These are phyloP conservation scores for Acrocephalus scirpaceus DNA, from an alignment of 2,797 vertebrate genomes.

Conservation along the genomic window DNA sequence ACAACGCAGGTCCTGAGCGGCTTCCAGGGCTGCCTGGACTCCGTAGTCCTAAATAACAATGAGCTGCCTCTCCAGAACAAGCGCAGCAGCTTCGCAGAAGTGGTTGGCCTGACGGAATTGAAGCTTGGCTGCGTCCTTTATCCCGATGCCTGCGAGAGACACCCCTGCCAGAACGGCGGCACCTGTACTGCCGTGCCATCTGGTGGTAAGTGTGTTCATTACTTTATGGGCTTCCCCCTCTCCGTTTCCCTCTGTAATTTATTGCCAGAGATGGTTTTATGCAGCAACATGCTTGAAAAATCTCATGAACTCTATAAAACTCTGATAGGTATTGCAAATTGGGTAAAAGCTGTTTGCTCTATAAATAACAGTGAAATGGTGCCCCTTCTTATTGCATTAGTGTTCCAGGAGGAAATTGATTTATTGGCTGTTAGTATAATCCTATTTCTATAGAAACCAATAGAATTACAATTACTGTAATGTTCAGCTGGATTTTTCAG, in stretches of 20 bases:
- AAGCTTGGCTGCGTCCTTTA: constrained; percentile 94
- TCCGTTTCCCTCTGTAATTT: neutral
- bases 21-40: constrained; percentile 97
- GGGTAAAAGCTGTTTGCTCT: constrained; percentile 52
- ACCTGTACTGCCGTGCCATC: constrained; percentile 88
- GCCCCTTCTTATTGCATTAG: constrained; percentile 38
- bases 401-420: constrained; percentile 57
- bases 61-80: constrained; percentile 96
- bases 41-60: constrained; percentile 87
- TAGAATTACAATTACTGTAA: constrained; percentile 34
- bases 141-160: constrained; percentile 88
- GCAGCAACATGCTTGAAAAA: constrained; percentile 35
- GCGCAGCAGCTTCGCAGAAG: constrained; percentile 90
- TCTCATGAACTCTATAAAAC: constrained; percentile 49
- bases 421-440: constrained; percentile 56
- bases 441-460: constrained; percentile 18
- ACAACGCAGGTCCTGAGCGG: constrained; percentile 85
- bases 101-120: constrained; percentile 91
- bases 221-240: neutral
- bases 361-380: constrained; percentile 44
- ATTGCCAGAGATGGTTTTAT: constrained; percentile 18
- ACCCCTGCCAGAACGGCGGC: constrained; percentile 91
- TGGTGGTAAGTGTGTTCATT: constrained; percentile 83
- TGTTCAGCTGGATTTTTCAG: constrained; percentile 13
- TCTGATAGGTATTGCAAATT: constrained; percentile 60